Evolutionary conservation across 2,113 vertebrate species (phyloP), one percentile per base, ranked within the genome.

Genomic region (Catagonus wagneri): DNA sequence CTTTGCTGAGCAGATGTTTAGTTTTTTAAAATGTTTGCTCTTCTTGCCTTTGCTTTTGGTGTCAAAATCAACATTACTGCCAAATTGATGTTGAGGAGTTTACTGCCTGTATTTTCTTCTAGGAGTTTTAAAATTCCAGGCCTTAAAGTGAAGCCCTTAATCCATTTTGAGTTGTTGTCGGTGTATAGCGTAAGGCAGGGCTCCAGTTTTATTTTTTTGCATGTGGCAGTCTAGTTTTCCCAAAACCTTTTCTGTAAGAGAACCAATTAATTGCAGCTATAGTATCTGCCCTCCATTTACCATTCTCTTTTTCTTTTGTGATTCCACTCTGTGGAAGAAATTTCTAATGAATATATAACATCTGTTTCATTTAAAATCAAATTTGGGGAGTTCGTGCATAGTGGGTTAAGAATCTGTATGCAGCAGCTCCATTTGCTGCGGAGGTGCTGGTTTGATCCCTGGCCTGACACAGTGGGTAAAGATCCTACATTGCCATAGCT

Each of bases 361-460:
- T 85, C 39, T 80, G 9, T 75, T 93, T 96, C 66, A 91, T 60
- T 69, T 89, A 66, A 72, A 65, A 76, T 83, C 25, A 72, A 17
- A 17, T 54, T 71, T 92, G 68, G 29, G n/a, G 44, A 44, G 8
- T 44, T 44, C 44, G 5, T 44, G 44, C 44, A 44, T 44, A 44
- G 44, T 44, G 44, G 44, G 44, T 44, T 44, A 44, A 44, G 44
- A 44, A 44, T 8, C 44, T 44, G 8, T 6, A 4, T 44, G 44
- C 44, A 44, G 44, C 44, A 44, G 44, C 44, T 44, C 44, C 44
- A 8, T 4, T 44, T 8, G 8, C 44, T 44, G 44, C 44, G 44
- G 44, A 44, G 44, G 44, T 44, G 44, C 44, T 6, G 44, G 44
- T 44, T 44, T 44, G 44, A 44, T 44, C 44, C 44, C 44, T 44